phyloP scores from a whole-genome alignment of 2,113 vertebrate species.

The Spea bombifrons region DNA sequence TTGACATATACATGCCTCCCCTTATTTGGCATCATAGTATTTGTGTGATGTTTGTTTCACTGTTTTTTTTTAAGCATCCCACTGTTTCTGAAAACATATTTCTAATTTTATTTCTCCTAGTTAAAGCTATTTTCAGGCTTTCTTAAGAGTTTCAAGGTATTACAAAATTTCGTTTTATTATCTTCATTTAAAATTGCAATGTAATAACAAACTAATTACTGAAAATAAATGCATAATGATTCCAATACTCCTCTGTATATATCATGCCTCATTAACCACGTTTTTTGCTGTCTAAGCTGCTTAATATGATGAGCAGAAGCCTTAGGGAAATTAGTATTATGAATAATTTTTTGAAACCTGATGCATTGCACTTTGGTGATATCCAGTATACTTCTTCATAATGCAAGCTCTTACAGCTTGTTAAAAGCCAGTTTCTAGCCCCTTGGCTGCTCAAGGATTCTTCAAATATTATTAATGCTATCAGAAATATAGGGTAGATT shows the following conservation, averaged over 20 bases:
- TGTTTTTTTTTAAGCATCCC: too few relatives aligned
- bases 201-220: not conserved
- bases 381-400: not conserved
- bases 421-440: not conserved
- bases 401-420: not conserved
- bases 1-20: too few relatives aligned
- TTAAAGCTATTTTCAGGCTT: not conserved
- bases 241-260: not conserved
- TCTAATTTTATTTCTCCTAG: not conserved
- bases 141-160: not conserved
- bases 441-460: not conserved
- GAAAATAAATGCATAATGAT: not conserved
- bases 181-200: not conserved
- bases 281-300: not conserved
- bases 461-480: not conserved
- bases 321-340: not conserved
- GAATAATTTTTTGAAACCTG: not conserved
- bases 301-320: not conserved
- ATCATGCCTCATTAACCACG: constrained; percentile 1
- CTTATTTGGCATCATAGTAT: too few relatives aligned
- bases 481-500: too few relatives aligned
- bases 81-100: not conserved
- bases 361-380: not conserved
- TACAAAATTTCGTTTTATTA: not conserved
- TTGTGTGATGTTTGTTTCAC: too few relatives aligned